Percentiles rank a stretch among this genome's conserved stretches.
Conservation (phyloP, 2,888 invertebrate genomes). For the Chaitophorus viminalis region DNA sequence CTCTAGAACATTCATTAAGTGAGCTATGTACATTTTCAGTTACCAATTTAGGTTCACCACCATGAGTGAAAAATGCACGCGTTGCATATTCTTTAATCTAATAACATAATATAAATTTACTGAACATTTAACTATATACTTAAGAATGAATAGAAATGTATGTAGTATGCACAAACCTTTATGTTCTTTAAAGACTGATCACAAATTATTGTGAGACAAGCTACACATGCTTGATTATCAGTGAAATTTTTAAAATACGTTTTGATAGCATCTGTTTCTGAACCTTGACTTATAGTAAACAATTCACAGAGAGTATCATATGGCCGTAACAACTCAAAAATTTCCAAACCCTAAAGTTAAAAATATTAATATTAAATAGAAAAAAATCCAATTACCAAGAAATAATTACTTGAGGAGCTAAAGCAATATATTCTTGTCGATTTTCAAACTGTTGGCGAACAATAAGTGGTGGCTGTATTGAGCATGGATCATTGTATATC, state of each 20-base stretch:
- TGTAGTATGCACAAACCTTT: conserved; percentile 71
- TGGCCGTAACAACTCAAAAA: conserved; percentile 84
- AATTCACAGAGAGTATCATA: conserved; percentile 87
- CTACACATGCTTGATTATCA: conserved; percentile 89
- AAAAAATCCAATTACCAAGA: conserved; percentile 66
- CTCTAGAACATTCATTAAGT: conserved; percentile 8
- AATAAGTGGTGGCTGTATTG: conserved; percentile 73
- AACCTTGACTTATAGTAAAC: conserved; percentile 83
- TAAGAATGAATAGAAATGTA: conserved; percentile 2
- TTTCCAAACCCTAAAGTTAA: conserved; percentile 76
- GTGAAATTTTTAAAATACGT: conserved; percentile 86
- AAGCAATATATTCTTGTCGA: conserved; percentile 79
- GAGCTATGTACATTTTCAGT: conserved; percentile 36
- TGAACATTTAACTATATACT: not conserved
- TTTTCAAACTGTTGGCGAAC: conserved; percentile 78
- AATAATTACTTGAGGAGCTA: conserved; percentile 79
- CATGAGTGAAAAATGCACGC: conserved; percentile 90
- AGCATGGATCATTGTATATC: conserved; percentile 60
- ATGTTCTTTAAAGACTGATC: conserved; percentile 73
- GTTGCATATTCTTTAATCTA: conserved; percentile 85
- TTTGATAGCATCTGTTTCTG: conserved; percentile 85
- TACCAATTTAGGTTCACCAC: conserved; percentile 75
- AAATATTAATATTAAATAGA: conserved; percentile 76
- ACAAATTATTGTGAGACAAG: conserved; percentile 86
- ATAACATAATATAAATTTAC: conserved; percentile 43